These are phyloP conservation scores for Centropyge bicolor DNA, from an alignment of 2,797 vertebrate species.

Conservation along the genomic window DNA sequence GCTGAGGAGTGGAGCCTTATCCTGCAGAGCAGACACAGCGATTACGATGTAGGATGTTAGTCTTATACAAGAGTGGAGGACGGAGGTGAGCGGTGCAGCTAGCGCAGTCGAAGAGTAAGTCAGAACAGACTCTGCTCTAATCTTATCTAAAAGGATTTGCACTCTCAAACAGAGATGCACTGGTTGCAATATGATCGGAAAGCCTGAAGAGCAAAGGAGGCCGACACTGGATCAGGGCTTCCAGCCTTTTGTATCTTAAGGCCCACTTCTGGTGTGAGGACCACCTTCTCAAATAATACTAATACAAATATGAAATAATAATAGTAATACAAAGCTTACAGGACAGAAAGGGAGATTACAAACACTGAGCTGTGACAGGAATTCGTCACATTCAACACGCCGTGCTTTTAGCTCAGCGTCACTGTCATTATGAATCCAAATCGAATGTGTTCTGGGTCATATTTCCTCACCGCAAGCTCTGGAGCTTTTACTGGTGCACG, in stretches of 20 bases:
- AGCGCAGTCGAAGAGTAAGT: background rate
- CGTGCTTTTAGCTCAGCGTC: background rate
- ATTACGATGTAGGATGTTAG: constrained; percentile 36
- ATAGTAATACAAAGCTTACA: background rate
- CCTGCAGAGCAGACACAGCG: constrained; percentile 27
- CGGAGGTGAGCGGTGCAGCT: constrained; percentile 6
- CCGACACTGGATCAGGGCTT: background rate
- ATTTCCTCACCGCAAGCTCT: background rate
- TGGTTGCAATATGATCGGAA: background rate
- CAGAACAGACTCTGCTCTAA: background rate
- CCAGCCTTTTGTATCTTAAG: background rate
- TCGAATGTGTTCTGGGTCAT: background rate
- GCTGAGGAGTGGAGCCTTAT: constrained; percentile 24
- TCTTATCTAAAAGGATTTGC: constrained; percentile 12
- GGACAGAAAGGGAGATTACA: background rate
- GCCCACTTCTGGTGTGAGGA: background rate
- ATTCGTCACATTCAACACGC: background rate
- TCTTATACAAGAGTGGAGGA: constrained; percentile 15
- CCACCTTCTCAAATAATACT: background rate
- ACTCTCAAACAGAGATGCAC: background rate
- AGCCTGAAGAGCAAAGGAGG: background rate
- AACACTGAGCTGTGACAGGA: background rate
- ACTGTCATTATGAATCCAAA: no score
- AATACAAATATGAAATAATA: no score
- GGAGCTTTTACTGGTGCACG: background rate